Evolutionary conservation across 1,140 invertebrate genomes (phyloP), one percentile per base, ranked within the genome.

Genomic region (Sycophila sp.): DNA sequence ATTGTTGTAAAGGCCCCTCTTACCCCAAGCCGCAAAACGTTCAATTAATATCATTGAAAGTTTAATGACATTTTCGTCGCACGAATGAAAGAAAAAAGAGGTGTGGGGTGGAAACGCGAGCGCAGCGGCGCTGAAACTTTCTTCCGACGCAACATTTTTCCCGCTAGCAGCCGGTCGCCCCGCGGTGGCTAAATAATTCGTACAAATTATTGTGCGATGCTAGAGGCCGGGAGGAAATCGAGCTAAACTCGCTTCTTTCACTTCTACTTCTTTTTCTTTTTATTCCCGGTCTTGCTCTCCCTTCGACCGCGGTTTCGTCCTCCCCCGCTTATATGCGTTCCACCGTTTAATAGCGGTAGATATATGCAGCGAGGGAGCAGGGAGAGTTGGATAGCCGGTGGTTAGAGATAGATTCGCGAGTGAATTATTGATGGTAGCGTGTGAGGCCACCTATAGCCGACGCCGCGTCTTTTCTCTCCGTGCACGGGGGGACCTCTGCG

Each of bases 391-490:
- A 75, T 69, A 74, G 64, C 68, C 73, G 34, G 67, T 65, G 73
- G 73, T 76, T 76, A 77, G 81, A 83, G 82, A 84, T 83, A 79
- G 76, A 81, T 79, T 75, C 74, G 71, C 73, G 68, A 69, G 60
- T 85, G 81, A 83, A 85, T 85, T 85, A 85, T 85, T 85, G 76
- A 85, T 77, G 74, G 73, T 84, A 77, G 80, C 82, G 82, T 85
- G 81, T 75, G 74, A 56, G 64, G 71, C 55, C 70, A 69, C 58
- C 49, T 68, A 74, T 74, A 73, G 49, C 4, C 53, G 49, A n/a
- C n/a, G n/a, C n/a, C n/a, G n/a, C n/a, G n/a, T n/a, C n/a, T n/a
- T n/a, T n/a, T n/a, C n/a, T n/a, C n/a, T n/a, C n/a, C n/a, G n/a
- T n/a, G n/a, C n/a, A n/a, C n/a, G n/a, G n/a, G n/a, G n/a, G n/a